phyloP scores from a whole-genome alignment of 2,797 vertebrate species.

The Natrix natrix region DNA sequence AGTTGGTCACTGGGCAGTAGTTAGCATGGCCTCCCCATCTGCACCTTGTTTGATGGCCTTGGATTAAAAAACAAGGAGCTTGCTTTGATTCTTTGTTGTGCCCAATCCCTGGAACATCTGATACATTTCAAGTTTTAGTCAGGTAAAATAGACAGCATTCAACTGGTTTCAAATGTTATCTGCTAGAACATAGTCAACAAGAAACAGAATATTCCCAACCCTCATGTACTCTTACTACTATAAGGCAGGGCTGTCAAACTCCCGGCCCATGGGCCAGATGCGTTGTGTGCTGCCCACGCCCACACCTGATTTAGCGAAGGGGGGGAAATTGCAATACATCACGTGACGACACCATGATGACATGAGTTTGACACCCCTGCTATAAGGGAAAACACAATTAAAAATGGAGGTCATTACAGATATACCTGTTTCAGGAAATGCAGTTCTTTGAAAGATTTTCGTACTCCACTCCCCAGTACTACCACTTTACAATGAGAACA shows the following conservation, averaged over 20 bases:
- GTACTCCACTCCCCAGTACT: slow-evolving; percentile 90
- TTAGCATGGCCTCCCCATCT: background rate
- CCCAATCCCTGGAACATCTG: background rate
- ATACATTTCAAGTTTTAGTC: background rate
- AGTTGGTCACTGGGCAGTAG: background rate
- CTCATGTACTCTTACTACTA: rapidly evolving
- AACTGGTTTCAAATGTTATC: background rate
- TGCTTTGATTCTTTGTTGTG: background rate
- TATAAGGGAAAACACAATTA: background rate
- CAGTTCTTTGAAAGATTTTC: slow-evolving; percentile 85
- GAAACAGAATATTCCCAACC: background rate
- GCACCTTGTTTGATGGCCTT: background rate
- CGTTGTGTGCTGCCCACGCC: too few relatives aligned
- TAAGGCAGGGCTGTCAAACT: too few relatives aligned
- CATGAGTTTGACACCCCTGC: too few relatives aligned
- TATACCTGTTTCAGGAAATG: slow-evolving; percentile 78
- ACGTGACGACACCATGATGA: too few relatives aligned
- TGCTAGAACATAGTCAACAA: background rate
- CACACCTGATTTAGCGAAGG: too few relatives aligned
- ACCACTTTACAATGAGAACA: slow-evolving; percentile 97
- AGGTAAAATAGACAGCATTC: background rate
- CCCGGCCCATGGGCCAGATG: too few relatives aligned
- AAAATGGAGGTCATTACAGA: too few relatives aligned
- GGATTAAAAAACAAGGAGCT: background rate
- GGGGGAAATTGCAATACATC: too few relatives aligned